Evolutionary conservation across 2,888 invertebrate genomes (phyloP), one percentile per base, ranked within the genome.

Genomic region (Ferdinandea cuprea): DNA sequence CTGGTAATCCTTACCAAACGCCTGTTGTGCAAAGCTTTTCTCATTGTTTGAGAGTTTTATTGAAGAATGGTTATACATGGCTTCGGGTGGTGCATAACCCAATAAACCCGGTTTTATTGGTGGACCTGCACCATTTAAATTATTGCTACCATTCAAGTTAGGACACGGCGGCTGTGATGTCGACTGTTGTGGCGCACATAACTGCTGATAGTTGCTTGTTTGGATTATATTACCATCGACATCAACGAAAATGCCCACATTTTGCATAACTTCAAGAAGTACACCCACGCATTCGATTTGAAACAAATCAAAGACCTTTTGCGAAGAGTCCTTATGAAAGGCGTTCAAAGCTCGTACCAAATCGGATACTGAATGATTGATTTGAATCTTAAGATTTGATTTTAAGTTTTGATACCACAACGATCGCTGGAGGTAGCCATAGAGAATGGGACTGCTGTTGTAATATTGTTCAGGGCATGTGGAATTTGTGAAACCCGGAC

Each of bases 281-380:
- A 87, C 87, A 17, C 86, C 86, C 15, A 86, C 87, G 35, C 86
- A 85, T 76, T 87, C 87, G 21, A 87, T 85, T 85, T 87, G 86
- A 69, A 87, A 87, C 13, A 87, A 65, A 76, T 87, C 86, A 13
- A 87, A 87, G 11, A 86, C 63, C 6, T 85, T 81, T 15, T 74
- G 84, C 42, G 71, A 48, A 6, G 87, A 86, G 44, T 87, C 85
- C 30, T 85, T 85, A 9, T 87, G 86, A 61, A 87, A 87, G 25
- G 56, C 85, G 72, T 87, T 87, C 9, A 87, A 72, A 5, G 87
- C 86, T 1, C 86, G 86, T 8, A 87, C 86, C 52, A 87, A 59
- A 59, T 86, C 86, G 21, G 87, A 86, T n/a, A 87, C 85, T 0
- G 87, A 84, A 76, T 86, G 87, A 81, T 87, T 87, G 72, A 87